These are phyloP conservation scores for Macaria notata DNA, from an alignment of 2,888 invertebrate species.

Conservation along the genomic window DNA sequence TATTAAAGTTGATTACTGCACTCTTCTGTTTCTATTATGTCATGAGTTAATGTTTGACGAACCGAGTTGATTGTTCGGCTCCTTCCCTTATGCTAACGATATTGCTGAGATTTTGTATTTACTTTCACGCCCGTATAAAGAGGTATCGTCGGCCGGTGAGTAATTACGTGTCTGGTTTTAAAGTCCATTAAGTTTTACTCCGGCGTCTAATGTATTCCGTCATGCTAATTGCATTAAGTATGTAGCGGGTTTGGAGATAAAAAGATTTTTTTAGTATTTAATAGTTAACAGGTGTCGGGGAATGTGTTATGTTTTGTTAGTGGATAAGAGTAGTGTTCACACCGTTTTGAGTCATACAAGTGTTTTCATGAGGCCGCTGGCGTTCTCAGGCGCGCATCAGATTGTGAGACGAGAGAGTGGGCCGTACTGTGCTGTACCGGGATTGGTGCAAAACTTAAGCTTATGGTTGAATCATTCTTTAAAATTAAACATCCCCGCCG, in stretches of 20 bases:
- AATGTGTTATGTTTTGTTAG: conserved; percentile 29
- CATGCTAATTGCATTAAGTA: conserved; percentile 36
- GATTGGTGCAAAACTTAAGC: conserved; percentile 31
- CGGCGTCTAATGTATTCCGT: conserved; percentile 39
- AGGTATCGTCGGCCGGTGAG: conserved; percentile 52
- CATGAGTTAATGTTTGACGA: conserved; percentile 69
- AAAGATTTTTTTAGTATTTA: conserved; percentile 11
- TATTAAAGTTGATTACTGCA: conserved; percentile 75
- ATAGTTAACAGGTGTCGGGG: conserved; percentile 18
- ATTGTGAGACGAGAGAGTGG: conserved; percentile 62
- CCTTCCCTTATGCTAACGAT: conserved; percentile 57
- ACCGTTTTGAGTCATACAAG: conserved; percentile 58
- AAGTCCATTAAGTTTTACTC: conserved; percentile 41
- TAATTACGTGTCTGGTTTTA: conserved; percentile 49
- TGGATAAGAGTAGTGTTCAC: conserved; percentile 47
- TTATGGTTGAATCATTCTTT: neutral
- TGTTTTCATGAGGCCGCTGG: conserved; percentile 53
- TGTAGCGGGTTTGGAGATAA: conserved; percentile 33
- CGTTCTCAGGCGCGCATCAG: conserved; percentile 73
- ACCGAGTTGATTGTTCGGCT: conserved; percentile 48
- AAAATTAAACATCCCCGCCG: too few species aligned
- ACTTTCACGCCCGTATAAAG: conserved; percentile 52
- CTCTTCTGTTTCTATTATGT: conserved; percentile 72
- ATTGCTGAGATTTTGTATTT: conserved; percentile 60
- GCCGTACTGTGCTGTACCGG: conserved; percentile 46